Evolutionary conservation across 2,797 vertebrate species (phyloP).

Genomic region (Menidia menidia): DNA sequence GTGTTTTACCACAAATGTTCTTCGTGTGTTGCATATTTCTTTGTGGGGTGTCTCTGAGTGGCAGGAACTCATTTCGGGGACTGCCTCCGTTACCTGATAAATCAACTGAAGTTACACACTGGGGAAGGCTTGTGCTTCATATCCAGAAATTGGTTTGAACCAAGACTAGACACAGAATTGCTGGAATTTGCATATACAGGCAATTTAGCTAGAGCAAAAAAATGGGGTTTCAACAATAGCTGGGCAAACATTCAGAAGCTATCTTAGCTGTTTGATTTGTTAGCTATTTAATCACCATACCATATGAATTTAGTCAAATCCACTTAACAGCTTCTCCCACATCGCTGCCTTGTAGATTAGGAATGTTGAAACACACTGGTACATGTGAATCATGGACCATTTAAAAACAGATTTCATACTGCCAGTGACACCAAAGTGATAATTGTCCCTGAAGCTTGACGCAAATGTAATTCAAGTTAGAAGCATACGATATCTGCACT

Average conservation of each 20-base stretch:
- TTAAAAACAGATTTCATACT: background rate
- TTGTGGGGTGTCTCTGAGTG: slow-evolving; percentile 1
- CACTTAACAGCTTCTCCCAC: background rate
- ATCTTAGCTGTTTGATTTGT: background rate
- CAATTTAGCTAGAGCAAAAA: background rate
- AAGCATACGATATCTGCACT: no score
- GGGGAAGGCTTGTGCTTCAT: background rate
- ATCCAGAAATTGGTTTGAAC: slow-evolving; percentile 1
- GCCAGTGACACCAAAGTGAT: no score
- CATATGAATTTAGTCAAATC: no score
- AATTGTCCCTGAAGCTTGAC: no score
- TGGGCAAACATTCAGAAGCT: background rate
- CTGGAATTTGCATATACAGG: background rate
- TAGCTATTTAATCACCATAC: background rate
- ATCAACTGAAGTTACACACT: slow-evolving; percentile 7
- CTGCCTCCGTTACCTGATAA: slow-evolving; percentile 35
- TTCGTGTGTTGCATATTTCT: background rate
- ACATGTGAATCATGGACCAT: background rate
- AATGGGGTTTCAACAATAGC: background rate
- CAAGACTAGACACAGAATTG: background rate
- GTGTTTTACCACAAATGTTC: slow-evolving; percentile 5
- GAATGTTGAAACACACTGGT: no score
- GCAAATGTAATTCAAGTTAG: no score
- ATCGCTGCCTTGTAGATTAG: background rate
- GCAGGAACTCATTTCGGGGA: slow-evolving; percentile 13